Base-by-base conservation (phyloP, 2,797 vertebrate species). In the Neosilurus hyrtlii region DNA sequence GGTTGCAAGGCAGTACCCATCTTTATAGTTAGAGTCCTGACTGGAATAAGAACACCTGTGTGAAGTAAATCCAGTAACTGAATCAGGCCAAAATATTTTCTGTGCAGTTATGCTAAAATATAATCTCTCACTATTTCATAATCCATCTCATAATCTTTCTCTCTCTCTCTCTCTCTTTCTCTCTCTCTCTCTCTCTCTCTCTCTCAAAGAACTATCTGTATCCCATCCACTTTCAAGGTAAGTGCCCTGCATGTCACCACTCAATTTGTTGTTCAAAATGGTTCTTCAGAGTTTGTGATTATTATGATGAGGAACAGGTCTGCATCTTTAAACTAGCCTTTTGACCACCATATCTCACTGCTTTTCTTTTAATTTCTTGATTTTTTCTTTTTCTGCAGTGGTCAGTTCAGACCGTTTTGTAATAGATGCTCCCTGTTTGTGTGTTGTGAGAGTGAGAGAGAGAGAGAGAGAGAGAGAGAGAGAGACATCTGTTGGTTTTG, bases 401-500 rank as follows among this genome's bases (percentile, higher is more conserved):
- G 81, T 88, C 90, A 54, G 59, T 73, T 71, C 26, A 59, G 56
- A 67, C n/a, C 78, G 63, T 76, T 79, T 10, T 67, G 12, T 56
- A 37, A 56, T 20, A 11, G 15, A 24, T 56, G 15, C 9, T n/a
- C 10, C 6, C 12, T 72, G 63, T 77, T 57, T 63, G 66, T 66
- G 35, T 35, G 49, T 70, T 67, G 65, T 68, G 82, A 59, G 63
- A 51, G 22, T n/a, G 37, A 20, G 56, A 7, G 56, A 18, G 43
- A 49, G 22, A 15, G 30, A 8, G 10, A 20, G n/a, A 26, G 20
- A 15, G 70, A 14, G n/a, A 70, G 67, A 15, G 67, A 37, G 11
- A 80, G 65, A 89, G 87, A 83, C 87, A 88, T 90, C 85, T 89
- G 76, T 37, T 84, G 82, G 83, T 89, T 90, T 71, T 84, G 87